Base-by-base conservation (phyloP, 2,888 invertebrate genomes). In the Drosophila melanosoma region DNA sequence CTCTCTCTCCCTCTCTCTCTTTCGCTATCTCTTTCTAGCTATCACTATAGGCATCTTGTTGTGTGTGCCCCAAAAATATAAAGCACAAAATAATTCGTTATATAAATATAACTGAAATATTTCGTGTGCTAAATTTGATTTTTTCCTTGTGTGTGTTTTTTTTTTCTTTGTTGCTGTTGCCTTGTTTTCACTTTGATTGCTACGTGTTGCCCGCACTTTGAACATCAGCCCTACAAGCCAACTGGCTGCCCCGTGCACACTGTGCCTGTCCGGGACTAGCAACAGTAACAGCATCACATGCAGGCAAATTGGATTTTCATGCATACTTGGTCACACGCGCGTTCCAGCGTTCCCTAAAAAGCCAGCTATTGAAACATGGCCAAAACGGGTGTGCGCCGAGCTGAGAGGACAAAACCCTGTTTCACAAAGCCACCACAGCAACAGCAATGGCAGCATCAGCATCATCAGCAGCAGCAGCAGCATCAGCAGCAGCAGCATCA, bases 161-260 rank as follows among this genome's bases (percentile, higher is more conserved):
- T 29, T 26, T 15, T n/a, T 54, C 12, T 33, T 17, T 10, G 69
- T 75, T 75, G 57, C 81, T 74, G 69, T 69, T 40, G 81, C 70
- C 88, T 79, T 82, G 85, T 89, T 85, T 84, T 87, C 89, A 73
- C 85, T 80, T 85, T 89, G 85, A 85, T 85, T 89, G 85, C 82
- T 82, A 82, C 85, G 85, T 82, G 82, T 82, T 82, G 79, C 76
- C 79, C 66, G 79, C 67, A 67, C 69, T 67, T 69, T 62, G 56
- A 74, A 42, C 58, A 36, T 57, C 61, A 7, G 51, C 64, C 33
- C 40, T 33, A 29, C 36, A 11, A 3, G 11, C 29, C 7, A 11
- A 11, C 32, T 42, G 15, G 23, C 45, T 17, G 15, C 20, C 17
- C 26, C 20, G 32, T n/a, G 38, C 15, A 0, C 26, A 5, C 17